These are phyloP conservation scores for Leptoteleia sp. DNA, from an alignment of 1,140 invertebrate species.

Conservation along the genomic window DNA sequence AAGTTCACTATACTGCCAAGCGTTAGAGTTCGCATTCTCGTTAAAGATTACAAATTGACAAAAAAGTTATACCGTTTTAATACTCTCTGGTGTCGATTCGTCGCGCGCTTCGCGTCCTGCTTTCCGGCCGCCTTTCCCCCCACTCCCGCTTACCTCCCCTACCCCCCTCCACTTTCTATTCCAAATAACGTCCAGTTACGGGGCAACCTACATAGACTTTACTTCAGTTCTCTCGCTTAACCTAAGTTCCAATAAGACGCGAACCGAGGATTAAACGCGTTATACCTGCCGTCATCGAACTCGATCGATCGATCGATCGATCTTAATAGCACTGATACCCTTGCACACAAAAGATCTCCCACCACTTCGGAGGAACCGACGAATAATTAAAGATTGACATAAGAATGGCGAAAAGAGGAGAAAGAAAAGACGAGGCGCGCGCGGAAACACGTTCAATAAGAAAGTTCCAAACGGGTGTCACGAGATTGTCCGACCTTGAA, in stretches of 20 bases:
- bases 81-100: conserved; percentile 63
- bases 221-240: not conserved
- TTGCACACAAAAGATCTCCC: conserved; percentile 16
- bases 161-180: too few relatives aligned
- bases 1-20: conserved; percentile 80
- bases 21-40: conserved; percentile 72
- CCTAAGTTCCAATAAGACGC: conserved; percentile 1
- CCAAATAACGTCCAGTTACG: conserved; percentile 13
- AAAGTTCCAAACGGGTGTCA: conserved; percentile 10
- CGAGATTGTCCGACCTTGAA: conserved; percentile 7
- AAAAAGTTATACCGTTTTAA: conserved; percentile 64
- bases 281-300: conserved; percentile 73
- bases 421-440: not conserved
- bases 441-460: conserved; percentile 52
- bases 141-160: too few relatives aligned
- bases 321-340: conserved; percentile 49
- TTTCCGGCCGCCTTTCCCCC: conserved; percentile 5
- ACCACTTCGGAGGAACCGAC: too few relatives aligned
- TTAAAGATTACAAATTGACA: conserved; percentile 58
- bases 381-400: too few relatives aligned
- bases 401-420: too few relatives aligned
- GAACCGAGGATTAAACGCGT: not conserved
- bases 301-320: conserved; percentile 42
- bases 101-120: conserved; percentile 44
- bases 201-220: too few relatives aligned